Evolutionary conservation across 2,888 invertebrate genomes (phyloP).

Genomic region (Trachelus tabidus): DNA sequence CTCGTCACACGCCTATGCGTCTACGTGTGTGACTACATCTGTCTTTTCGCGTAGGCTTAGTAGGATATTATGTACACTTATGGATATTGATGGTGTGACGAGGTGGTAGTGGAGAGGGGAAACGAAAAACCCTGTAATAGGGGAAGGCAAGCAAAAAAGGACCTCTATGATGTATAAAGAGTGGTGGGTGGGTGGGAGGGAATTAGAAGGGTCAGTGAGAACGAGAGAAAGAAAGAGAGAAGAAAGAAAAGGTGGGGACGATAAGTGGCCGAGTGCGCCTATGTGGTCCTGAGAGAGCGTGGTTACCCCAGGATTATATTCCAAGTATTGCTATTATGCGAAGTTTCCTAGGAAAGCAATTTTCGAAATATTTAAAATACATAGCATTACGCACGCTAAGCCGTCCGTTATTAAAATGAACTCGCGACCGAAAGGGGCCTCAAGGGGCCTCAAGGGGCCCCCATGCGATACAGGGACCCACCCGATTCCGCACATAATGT

Average conservation of each 20-base stretch:
- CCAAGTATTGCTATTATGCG: conserved; percentile 62
- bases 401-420: conserved; percentile 47
- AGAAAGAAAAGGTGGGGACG: conserved; percentile 20
- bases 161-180: too few species aligned
- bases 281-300: conserved; percentile 42
- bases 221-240: conserved; percentile 23
- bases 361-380: conserved; percentile 65
- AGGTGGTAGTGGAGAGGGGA: neutral
- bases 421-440: conserved; percentile 16
- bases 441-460: too few species aligned
- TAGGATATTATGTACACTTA: too few species aligned
- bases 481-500: too few species aligned
- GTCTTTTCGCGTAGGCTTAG: too few species aligned
- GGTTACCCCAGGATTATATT: conserved; percentile 55
- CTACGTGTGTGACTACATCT: too few species aligned
- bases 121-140: too few species aligned
- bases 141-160: too few species aligned
- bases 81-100: too few species aligned
- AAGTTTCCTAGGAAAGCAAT: conserved; percentile 63
- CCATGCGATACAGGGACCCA: too few species aligned
- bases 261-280: conserved; percentile 50
- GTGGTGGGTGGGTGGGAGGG: too few species aligned
- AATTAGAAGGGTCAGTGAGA: neutral
- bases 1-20: too few species aligned
- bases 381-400: conserved; percentile 52